Base-by-base conservation (phyloP, 2,113 vertebrate species). In the Semicossyphus pulcher region DNA sequence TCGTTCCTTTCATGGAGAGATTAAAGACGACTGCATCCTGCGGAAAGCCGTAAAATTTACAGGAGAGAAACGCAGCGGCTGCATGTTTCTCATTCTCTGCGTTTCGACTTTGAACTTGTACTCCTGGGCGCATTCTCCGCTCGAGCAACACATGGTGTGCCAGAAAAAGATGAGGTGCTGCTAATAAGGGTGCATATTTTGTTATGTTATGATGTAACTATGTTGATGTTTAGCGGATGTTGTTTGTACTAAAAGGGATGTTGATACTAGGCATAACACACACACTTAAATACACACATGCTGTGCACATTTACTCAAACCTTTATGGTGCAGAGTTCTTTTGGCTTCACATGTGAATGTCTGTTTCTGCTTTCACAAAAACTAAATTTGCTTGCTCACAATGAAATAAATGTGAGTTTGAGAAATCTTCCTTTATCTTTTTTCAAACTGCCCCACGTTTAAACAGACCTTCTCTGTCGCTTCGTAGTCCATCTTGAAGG, bases 401-500 rank as follows among this genome's bases (percentile, higher is more conserved):
- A 51, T 6, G 25, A 52, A 31, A 41, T 31, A 59, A 71, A 72
- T 29, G 16, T 42, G 39, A 2, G 5, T 65, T 32, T 39, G 7
- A 15, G 8, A 31, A 41, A 23, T 52, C 34, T 20, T 39, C 11
- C n/a, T n/a, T 37, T 15, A 3, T 8, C 10, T 45, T 67, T 36
- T 45, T 5, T 6, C 1, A 14, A 9, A n/a, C 15, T 36, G 25
- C 15, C 18, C 7, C 7, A 1, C 8, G 49, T 7, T 64, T 18
- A 15, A 4, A 66, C 79, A 36, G 63, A 98, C 97, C 96, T 98
- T 99, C 90, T 99, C 97, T 1, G 95, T 95, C 39, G 94, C 94
- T 66, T 99, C 97, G 0, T 99, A 98, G 88, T 99, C 97, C 95
- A 99, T 95, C 89, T 97, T 99, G 89, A 99, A 99, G 42, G 97